Conservation (phyloP, 2,113 vertebrate genomes). For the Cavia aperea region DNA sequence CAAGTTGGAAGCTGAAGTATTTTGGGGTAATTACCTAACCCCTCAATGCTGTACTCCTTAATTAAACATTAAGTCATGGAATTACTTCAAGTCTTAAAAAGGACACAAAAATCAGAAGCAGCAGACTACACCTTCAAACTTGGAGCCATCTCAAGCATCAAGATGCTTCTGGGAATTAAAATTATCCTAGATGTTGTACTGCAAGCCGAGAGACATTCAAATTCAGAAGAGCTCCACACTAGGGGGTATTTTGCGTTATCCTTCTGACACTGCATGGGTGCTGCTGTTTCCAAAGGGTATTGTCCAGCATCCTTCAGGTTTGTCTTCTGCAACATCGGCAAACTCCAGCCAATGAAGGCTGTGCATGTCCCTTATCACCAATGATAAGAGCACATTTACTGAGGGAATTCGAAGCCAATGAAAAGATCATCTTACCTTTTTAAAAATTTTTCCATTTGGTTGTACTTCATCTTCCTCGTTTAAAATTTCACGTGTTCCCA, state of each 20-base stretch:
- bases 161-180: not conserved
- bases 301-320: not conserved
- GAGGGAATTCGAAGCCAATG: not conserved
- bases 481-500: slow-evolving; percentile 91
- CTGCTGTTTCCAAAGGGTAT: fast-evolving
- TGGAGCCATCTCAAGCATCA: not conserved
- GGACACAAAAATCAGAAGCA: not conserved
- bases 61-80: not conserved
- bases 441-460: slow-evolving; percentile 92
- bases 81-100: not conserved
- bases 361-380: not conserved
- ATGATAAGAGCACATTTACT: not conserved
- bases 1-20: not conserved
- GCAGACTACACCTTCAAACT: not conserved
- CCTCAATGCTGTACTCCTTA: not conserved
- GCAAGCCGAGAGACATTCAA: not conserved
- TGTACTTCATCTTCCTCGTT: slow-evolving; percentile 94
- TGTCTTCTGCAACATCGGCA: not conserved
- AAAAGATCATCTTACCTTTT: slow-evolving; percentile 83
- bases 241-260: too few species aligned
- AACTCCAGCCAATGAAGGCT: not conserved
- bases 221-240: not conserved
- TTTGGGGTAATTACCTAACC: not conserved
- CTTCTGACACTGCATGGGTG: not conserved
- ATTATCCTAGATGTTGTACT: not conserved